Evolutionary conservation across 2,888 invertebrate species (phyloP).

Genomic region (Chrysolina oricalcia): DNA sequence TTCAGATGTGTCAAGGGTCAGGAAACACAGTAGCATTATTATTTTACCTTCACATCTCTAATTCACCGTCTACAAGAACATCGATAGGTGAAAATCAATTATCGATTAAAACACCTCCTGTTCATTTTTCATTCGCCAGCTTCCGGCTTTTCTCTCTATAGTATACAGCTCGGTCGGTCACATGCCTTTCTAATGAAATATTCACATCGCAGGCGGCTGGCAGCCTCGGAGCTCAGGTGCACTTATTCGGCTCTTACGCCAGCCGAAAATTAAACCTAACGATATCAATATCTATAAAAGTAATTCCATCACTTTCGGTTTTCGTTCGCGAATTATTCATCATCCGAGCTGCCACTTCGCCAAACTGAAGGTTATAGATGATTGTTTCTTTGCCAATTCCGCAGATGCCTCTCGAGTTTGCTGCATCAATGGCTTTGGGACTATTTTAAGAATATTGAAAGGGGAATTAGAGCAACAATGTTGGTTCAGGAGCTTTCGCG

Average conservation of each 20-base stretch:
- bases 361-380: conserved; percentile 43
- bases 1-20: too few relatives aligned
- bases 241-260: conserved; percentile 65
- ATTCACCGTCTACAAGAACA: conserved; percentile 2
- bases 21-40: too few relatives aligned
- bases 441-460: too few relatives aligned
- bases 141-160: conserved; percentile 31
- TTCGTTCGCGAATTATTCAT: conserved; percentile 60
- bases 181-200: conserved; percentile 59
- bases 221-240: conserved; percentile 66
- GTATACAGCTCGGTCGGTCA: conserved; percentile 39
- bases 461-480: background rate
- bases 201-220: conserved; percentile 53
- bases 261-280: conserved; percentile 68
- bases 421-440: conserved; percentile 7
- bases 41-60: background rate
- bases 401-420: background rate
- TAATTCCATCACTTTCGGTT: conserved; percentile 68
- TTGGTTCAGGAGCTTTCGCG: background rate
- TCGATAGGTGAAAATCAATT: conserved; percentile 32
- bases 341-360: conserved; percentile 45
- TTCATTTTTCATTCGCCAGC: conserved; percentile 42
- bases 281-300: conserved; percentile 69
- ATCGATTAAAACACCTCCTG: conserved; percentile 42
- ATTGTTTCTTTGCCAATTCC: conserved; percentile 35